Base-by-base conservation (phyloP, 2,888 invertebrate genomes). In the Synergus gifuensis region DNA sequence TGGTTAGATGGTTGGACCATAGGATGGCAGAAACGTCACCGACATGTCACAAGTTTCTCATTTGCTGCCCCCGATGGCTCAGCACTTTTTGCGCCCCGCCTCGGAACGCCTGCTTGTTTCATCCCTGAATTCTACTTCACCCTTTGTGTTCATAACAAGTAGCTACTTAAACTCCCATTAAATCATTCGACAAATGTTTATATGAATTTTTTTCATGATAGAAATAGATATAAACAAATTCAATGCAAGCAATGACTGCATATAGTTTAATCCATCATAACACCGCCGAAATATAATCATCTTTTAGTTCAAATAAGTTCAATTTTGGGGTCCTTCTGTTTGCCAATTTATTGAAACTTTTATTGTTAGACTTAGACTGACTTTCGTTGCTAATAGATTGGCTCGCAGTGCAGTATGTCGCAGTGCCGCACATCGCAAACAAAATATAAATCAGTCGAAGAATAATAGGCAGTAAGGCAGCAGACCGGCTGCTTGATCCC, bases 361-460 rank as follows among this genome's bases (percentile, higher is more conserved):
- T 60, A 60, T 60, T 40, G n/a, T 40, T 64, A 16, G 8, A 63
- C 22, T 76, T 73, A 78, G 54, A 82, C 69, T 60, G 76, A 76
- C 62, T 62, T 78, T 77, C n/a, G 42, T 14, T 63, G 22, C 78
- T 83, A 81, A 83, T 85, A 79, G 82, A 83, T 83, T 78, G 76
- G 63, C 62, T 76, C 66, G 80, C 54, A 80, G 36, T 79, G 73
- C 82, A 82, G 82, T 83, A 76, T 80, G 83, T 76, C 79, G 79
- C 79, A 78, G 67, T 63, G 77, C 78, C 77, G 79, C 62, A 82
- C 81, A 88, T 85, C 83, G 87, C 90, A 91, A 91, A 91, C 88
- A 90, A 91, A 90, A 84, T 91, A 92, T 91, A 92, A 91, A 92
- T 92, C 91, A 92, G 90, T 89, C 89, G 86, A 67, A 85, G 86